Conservation (phyloP, 2,888 invertebrate species). For the Cephus pygmeus region DNA sequence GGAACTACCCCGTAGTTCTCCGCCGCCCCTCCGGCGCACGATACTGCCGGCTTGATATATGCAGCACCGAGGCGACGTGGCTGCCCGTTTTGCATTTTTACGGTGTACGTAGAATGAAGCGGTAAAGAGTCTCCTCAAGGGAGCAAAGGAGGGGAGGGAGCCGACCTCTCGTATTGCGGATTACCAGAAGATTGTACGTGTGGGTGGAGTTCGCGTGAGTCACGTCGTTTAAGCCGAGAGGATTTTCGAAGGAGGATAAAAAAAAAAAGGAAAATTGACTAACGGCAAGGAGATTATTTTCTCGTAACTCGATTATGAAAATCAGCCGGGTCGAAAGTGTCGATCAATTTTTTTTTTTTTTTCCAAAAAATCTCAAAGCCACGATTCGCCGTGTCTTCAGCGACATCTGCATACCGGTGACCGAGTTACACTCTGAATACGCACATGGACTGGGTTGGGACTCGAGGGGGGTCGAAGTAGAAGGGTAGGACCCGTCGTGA, state of each 20-base stretch:
- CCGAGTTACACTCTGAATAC: neutral
- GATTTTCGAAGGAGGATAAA: neutral
- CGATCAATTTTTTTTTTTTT: neutral
- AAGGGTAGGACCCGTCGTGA: neutral
- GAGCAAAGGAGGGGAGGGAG: neutral
- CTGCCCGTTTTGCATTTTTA: constrained; percentile 45
- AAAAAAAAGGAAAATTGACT: neutral
- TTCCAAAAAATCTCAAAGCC: neutral
- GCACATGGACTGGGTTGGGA: neutral
- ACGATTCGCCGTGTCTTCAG: neutral
- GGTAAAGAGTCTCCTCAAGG: constrained; percentile 40
- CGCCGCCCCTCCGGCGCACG: constrained; percentile 22
- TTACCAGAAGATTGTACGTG: neutral
- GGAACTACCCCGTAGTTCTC: constrained; percentile 26
- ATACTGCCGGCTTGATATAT: constrained; percentile 32
- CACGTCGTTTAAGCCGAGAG: neutral
- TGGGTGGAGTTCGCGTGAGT: neutral
- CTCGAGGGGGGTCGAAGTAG: neutral
- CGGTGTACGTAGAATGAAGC: constrained; percentile 42
- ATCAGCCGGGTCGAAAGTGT: neutral
- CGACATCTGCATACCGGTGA: too few species aligned
- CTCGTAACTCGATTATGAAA: neutral
- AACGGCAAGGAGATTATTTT: neutral
- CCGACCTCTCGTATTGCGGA: neutral
- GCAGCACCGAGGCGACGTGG: constrained; percentile 35